These are phyloP conservation scores for Diplosoma virens DNA, from an alignment of 23 tunicate species.

Conservation along the genomic window DNA sequence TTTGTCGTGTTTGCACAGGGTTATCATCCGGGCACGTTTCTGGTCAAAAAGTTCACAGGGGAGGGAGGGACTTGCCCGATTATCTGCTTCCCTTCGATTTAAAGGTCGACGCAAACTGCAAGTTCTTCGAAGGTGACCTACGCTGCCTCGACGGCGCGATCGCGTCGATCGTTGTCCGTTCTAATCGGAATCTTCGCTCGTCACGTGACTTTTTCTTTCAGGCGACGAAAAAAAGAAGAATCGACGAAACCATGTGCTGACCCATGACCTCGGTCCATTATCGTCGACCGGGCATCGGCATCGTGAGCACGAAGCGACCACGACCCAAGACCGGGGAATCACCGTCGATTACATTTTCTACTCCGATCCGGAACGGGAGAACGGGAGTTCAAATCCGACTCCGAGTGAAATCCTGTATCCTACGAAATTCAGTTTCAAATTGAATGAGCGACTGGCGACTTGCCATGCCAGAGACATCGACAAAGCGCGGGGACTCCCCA, in stretches of 20 bases:
- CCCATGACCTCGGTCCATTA: slow-evolving; percentile 53
- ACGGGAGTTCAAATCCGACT: background rate
- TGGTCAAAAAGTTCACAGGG: slow-evolving; percentile 40
- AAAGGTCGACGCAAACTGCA: slow-evolving; percentile 37
- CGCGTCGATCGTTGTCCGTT: too few relatives aligned
- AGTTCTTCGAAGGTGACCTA: slow-evolving; percentile 15
- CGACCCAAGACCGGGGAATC: slow-evolving; percentile 68
- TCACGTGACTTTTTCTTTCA: slow-evolving; percentile 7
- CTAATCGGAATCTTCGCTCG: too few relatives aligned
- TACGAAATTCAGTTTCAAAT: slow-evolving; percentile 3
- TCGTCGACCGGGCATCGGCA: slow-evolving; percentile 38
- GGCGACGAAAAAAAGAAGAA: background rate
- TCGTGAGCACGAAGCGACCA: slow-evolving; percentile 36
- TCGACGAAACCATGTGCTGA: background rate
- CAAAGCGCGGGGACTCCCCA: slow-evolving; percentile 49
- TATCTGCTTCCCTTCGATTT: slow-evolving; percentile 59
- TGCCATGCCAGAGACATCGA: slow-evolving; percentile 18
- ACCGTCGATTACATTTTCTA: slow-evolving; percentile 88
- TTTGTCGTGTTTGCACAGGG: too few relatives aligned
- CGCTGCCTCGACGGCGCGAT: too few relatives aligned
- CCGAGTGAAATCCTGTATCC: background rate
- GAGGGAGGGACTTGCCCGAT: slow-evolving; percentile 18
- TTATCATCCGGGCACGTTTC: slow-evolving; percentile 48
- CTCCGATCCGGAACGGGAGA: slow-evolving; percentile 4
- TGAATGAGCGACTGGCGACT: slow-evolving; percentile 6